These are phyloP conservation scores for Pegoplata infirma DNA, from an alignment of 2,888 invertebrate genomes.

Conservation along the genomic window DNA sequence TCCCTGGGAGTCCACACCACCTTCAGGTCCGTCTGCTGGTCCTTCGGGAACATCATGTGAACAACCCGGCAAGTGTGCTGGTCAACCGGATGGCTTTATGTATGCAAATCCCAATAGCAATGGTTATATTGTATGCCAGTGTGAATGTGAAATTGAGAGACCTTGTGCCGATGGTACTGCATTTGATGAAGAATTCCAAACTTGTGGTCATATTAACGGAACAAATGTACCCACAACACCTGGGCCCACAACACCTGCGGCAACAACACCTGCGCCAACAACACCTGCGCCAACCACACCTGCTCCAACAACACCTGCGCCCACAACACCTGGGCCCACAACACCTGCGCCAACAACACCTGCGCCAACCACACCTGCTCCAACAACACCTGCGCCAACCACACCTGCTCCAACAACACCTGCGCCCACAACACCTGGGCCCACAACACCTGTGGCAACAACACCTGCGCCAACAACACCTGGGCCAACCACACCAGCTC, in stretches of 20 bases:
- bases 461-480: not conserved
- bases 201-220: conserved; percentile 47
- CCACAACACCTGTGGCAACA: not conserved
- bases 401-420: not conserved
- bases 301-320: not conserved
- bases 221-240: not conserved
- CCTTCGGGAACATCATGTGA: conserved; percentile 23
- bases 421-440: not conserved
- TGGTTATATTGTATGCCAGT: conserved; percentile 53
- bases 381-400: not conserved
- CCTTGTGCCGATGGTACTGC: conserved; percentile 28
- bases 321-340: not conserved
- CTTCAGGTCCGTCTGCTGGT: conserved; percentile 63
- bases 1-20: too few relatives aligned
- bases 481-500: not conserved
- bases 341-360: too few relatives aligned
- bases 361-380: too few relatives aligned
- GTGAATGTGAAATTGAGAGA: conserved; percentile 46
- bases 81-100: conserved; percentile 37
- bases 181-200: conserved; percentile 34
- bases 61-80: conserved; percentile 38
- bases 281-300: not conserved
- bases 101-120: conserved; percentile 20
- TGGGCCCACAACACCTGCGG: not conserved
- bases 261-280: not conserved